Evolutionary conservation across 2,888 invertebrate genomes (phyloP), one percentile per base, ranked within the genome.

Genomic region (Boloria selene): DNA sequence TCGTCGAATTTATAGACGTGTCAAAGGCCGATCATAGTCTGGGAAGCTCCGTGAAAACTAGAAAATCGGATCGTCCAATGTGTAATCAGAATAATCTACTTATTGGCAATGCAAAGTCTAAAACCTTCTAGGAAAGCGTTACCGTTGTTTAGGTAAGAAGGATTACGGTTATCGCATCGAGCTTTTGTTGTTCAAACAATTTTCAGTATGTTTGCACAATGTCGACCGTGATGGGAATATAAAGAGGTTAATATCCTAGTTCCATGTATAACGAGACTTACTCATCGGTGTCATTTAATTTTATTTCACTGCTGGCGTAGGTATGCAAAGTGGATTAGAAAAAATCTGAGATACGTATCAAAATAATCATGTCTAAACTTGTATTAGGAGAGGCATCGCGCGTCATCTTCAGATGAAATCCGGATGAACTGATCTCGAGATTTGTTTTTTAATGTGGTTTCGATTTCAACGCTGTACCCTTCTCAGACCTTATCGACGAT

Each of bases 381-480:
- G 91, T 86, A 80, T 75, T 67, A 61, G 52, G 38, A 63, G 73
- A 81, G 81, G 82, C 79, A 77, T 79, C 76, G 76, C 77, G 77
- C 85, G 82, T 85, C 85, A 85, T 82, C 47, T 78, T 83, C 79
- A 73, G 73, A 69, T 84, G 80, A 82, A 81, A 85, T 87, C 87
- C 85, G 83, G 82, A 87, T 85, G 84, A 86, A 84, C 78, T 74
- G 87, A 86, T 87, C 84, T 82, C 75, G 71, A 83, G 84, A 81
- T 83, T 81, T 79, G 85, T 85, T 86, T 87, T 87, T 84, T 84
- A 80, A 79, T 82, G 81, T 80, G 85, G 88, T 85, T 88, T 88
- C 80, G 85, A 83, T 88, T 89, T 88, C 87, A 86, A 79, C 85
- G 84, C 77, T 78, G 77, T 74, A 89, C 90, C 91, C 89, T 88